Conservation (phyloP, 1,140 invertebrate genomes). For the Polypedilum pembai region DNA sequence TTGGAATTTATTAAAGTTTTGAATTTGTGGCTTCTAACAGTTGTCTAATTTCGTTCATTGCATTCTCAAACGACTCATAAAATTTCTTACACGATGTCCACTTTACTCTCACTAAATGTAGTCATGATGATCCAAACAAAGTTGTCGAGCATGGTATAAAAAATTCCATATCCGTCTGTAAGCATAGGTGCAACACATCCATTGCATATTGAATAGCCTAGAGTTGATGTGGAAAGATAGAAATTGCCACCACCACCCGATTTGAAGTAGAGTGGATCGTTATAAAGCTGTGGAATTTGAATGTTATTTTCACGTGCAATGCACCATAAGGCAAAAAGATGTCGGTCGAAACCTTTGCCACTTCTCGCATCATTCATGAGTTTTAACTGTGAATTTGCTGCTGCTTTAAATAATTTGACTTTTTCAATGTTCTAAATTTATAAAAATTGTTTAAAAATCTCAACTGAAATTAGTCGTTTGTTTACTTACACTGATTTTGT, state of each 20-base stretch:
- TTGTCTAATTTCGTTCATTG: neutral
- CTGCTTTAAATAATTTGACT: constrained; percentile 38
- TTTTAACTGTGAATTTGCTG: constrained; percentile 41
- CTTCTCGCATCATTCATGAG: constrained; percentile 46
- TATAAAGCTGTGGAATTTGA: constrained; percentile 48
- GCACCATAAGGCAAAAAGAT: constrained; percentile 65
- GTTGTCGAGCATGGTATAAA: constrained; percentile 43
- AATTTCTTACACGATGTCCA: neutral
- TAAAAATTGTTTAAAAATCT: neutral
- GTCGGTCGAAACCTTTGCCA: constrained; percentile 59
- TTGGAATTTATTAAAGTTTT: too few species aligned
- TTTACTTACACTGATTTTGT: constrained; percentile 34
- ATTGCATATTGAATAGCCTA: constrained; percentile 50
- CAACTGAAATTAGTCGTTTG: too few species aligned
- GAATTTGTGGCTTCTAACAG: neutral
- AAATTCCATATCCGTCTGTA: constrained; percentile 54
- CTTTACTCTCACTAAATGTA: neutral
- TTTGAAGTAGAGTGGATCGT: constrained; percentile 49
- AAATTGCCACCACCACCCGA: constrained; percentile 59
- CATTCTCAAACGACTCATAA: neutral
- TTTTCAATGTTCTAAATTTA: constrained; percentile 34
- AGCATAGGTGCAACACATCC: constrained; percentile 55
- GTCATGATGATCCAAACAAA: neutral
- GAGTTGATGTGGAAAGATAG: constrained; percentile 54
- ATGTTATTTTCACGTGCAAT: constrained; percentile 48